Conservation (phyloP, 2,888 invertebrate genomes). For the Drosophila leonis region DNA sequence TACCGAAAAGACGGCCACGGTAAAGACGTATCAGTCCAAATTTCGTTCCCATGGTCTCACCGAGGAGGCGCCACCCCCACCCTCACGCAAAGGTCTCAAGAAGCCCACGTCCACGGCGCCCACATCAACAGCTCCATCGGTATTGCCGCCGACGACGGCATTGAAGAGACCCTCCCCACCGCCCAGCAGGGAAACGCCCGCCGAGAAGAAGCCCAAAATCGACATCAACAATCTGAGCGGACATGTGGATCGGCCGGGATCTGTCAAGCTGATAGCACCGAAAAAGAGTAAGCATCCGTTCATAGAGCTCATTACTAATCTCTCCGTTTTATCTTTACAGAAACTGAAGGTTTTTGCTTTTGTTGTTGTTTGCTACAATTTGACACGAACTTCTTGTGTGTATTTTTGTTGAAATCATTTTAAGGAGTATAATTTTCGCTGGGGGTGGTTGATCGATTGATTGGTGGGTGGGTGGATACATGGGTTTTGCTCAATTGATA, state of each 20-base stretch:
- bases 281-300: constrained; percentile 94
- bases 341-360: constrained; percentile 72
- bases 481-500: constrained; percentile 13
- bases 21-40: constrained; percentile 95
- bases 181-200: constrained; percentile 84
- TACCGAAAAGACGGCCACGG: constrained; percentile 93
- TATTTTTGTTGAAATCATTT: constrained; percentile 51
- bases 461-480: constrained; percentile 24
- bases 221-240: constrained; percentile 85
- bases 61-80: constrained; percentile 94
- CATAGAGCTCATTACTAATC: constrained; percentile 67
- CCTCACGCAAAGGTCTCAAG: constrained; percentile 89
- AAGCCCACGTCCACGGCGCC: constrained; percentile 86
- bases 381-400: constrained; percentile 32
- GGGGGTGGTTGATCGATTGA: constrained; percentile 33
- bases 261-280: constrained; percentile 94
- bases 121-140: constrained; percentile 69
- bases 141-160: constrained; percentile 61
- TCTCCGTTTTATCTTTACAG: constrained; percentile 62
- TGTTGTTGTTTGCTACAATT: constrained; percentile 30
- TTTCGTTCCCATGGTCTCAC: constrained; percentile 96
- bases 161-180: constrained; percentile 82
- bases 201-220: constrained; percentile 92
- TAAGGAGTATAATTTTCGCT: constrained; percentile 37
- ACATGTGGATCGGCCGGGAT: constrained; percentile 90